Conservation (phyloP, 2,797 vertebrate genomes). For the Esox lucius region DNA sequence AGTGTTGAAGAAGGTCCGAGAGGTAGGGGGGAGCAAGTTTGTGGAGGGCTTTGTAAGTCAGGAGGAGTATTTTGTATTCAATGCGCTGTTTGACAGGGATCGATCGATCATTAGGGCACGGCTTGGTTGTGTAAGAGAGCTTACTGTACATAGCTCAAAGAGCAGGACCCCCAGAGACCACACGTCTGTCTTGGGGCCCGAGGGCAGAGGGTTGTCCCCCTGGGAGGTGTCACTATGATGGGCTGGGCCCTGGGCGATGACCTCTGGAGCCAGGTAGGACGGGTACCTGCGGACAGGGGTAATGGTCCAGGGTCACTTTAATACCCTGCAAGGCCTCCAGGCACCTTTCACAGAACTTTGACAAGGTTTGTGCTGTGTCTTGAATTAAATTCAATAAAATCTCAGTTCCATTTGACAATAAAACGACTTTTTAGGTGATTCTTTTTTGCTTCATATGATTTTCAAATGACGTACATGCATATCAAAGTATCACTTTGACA, state of each 20-base stretch:
- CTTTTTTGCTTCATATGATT: not conserved
- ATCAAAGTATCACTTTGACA: conserved; percentile 24
- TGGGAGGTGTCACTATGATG: conserved; percentile 80
- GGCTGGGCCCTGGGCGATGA: conserved; percentile 88
- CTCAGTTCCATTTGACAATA: not conserved
- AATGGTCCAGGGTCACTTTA: conserved; percentile 9
- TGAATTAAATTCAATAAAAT: not conserved
- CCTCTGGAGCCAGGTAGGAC: conserved; percentile 95
- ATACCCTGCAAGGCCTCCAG: not conserved
- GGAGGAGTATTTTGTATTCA: no score
- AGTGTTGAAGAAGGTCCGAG: no score
- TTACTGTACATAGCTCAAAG: conserved; percentile 93
- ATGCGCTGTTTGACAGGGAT: no score
- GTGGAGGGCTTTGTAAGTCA: no score
- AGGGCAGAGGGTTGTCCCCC: conserved; percentile 80
- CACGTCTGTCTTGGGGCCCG: conserved; percentile 93
- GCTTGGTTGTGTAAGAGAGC: conserved; percentile 37
- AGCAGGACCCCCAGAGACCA: conserved; percentile 96
- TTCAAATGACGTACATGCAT: not conserved
- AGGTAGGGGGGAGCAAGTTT: no score
- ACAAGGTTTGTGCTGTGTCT: not conserved
- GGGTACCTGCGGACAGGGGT: conserved; percentile 80
- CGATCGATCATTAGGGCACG: not conserved
- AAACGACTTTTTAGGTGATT: not conserved
- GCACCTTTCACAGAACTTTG: not conserved